Evolutionary conservation across 2,888 invertebrate species (phyloP), one percentile per base, ranked within the genome.

Genomic region (Scrobipalpa costella): DNA sequence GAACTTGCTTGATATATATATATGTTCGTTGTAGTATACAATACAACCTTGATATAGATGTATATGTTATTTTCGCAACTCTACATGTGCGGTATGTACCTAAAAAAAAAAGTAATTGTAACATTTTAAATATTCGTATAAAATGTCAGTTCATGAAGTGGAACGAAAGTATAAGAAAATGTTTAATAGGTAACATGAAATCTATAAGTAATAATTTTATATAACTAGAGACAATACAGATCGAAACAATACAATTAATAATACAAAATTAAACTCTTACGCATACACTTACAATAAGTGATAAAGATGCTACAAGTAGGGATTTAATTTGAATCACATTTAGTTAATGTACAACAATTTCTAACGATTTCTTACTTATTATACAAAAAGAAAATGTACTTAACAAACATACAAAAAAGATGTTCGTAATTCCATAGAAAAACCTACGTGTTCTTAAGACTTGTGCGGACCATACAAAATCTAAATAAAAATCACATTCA

Each of bases 321-420:
- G 72, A 75, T 74, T 76, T 73, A 69, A 74, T 72, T 77, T 76
- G 78, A 79, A 83, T 83, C 81, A 83, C 83, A 83, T 79, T 77
- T 9, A 15, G 44, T 15, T 44, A 2, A 44, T 40, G 40, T 44
- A 15, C n/a, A 44, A 44, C 15, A 44, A 44, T n/a, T n/a, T 75
- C 77, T 63, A 67, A 62, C 49, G 64, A 69, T 67, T 65, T 66
- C 65, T 67, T 69, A 65, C 61, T 69, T 66, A 60, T 13, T 50
- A n/a, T n/a, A n/a, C n/a, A n/a, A n/a, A n/a, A n/a, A 7, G 44
- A 44, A 44, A 44, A 40, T 40, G 44, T 62, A 47, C 52, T 57
- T 47, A 44, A 34, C n/a, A 15, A 47, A 47, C 1, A 27, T 34
- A 61, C 17, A 61, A 61, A 44, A 61, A 40, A 59, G 6, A 13